Base-by-base conservation (phyloP, 2,113 vertebrate species). In the Clarias batrachus region DNA sequence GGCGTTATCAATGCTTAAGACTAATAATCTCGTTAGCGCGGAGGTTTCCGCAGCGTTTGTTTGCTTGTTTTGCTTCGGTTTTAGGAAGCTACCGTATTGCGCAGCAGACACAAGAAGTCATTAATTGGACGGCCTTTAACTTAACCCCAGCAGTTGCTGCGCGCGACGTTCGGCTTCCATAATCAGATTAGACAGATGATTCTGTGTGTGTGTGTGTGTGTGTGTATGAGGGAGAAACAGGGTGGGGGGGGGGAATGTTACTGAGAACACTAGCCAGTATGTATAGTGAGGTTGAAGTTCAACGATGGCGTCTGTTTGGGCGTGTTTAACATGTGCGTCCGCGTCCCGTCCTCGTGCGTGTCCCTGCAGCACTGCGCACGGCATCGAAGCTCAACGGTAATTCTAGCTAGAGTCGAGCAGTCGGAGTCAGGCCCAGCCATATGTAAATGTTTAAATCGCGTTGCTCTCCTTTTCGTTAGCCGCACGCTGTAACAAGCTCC, bases 381-480 rank as follows among this genome's bases (percentile, higher is more conserved):
- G 13, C 89, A 92, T 93, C 92, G 94, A 93, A 93, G 92, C 92
- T 91, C 93, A 92, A 94, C 92, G 91, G 91, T 92, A 91, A 94
- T 91, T 87, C 87, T 92, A 91, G 65, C 89, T 90, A 86, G 87
- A 27, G 27, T 68, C 30, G 11, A 68, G 30, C 52, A 27, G 57
- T 33, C 80, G 66, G 87, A 88, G 88, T 89, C 88, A 87, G 88
- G 86, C 90, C 89, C 89, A 83, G 76, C 88, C 90, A 89, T 85
- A 85, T 90, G 91, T 91, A 89, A 90, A 93, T 91, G 92, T 89
- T 92, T 93, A 93, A 92, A 93, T 92, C 91, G 89, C 88, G 84
- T 56, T 17, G 77, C 87, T 68, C 87, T 66, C 57, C 68, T 74
- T 65, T 52, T 85, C 78, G 33, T 68, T 56, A 56, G 71, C 48